Conservation (phyloP, 2,888 invertebrate species). For the Scotopteryx bipunctaria region DNA sequence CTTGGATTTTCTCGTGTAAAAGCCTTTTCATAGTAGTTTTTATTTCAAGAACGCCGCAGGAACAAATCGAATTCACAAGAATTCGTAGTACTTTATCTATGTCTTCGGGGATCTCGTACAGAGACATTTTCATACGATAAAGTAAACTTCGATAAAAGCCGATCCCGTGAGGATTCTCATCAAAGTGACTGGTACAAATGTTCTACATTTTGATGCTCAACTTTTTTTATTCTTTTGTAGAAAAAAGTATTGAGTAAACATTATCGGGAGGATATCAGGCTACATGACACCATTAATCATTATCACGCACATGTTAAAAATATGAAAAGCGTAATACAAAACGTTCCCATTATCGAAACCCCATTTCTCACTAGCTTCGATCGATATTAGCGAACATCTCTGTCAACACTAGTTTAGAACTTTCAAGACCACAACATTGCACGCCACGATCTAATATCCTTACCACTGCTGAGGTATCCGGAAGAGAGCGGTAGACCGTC, state of each 20-base stretch:
- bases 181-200: slow-evolving; percentile 14
- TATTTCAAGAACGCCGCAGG: neutral
- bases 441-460: too few relatives aligned
- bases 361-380: too few relatives aligned
- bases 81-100: slow-evolving; percentile 13
- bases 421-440: too few relatives aligned
- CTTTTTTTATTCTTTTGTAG: neutral
- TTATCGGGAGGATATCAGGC: too few relatives aligned
- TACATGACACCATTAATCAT: too few relatives aligned
- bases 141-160: slow-evolving; percentile 7
- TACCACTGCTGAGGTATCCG: slow-evolving; percentile 67
- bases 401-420: too few relatives aligned
- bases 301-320: too few relatives aligned
- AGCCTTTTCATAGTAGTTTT: neutral
- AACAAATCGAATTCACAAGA: slow-evolving; percentile 11
- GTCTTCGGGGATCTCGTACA: slow-evolving; percentile 9
- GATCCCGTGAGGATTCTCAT: slow-evolving; percentile 13
- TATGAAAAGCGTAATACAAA: too few relatives aligned
- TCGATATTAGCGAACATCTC: too few relatives aligned
- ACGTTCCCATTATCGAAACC: too few relatives aligned
- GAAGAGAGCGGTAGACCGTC: slow-evolving; percentile 70
- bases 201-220: slow-evolving; percentile 7
- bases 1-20: neutral
- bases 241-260: neutral
- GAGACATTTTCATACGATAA: slow-evolving; percentile 19